Evolutionary conservation across 2,888 invertebrate genomes (phyloP), one percentile per base, ranked within the genome.

Genomic region (Oegoconia quadripuncta): DNA sequence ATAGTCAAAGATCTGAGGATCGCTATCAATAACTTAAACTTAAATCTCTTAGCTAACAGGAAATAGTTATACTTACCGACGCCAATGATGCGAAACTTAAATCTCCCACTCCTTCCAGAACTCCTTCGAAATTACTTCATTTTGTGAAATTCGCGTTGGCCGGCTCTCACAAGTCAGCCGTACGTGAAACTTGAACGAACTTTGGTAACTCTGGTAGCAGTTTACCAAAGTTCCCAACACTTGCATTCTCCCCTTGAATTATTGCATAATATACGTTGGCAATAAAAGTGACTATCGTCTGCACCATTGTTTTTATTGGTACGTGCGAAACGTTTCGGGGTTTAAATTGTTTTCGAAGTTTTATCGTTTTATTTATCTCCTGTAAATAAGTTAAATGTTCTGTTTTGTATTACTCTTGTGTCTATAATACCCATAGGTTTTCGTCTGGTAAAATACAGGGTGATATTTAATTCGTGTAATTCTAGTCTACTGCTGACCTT

Each of bases 191-290:
- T 62, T 54, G 34, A 37, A 14, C 46, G 29, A 62, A 62, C 55
- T 64, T 50, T 37, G 48, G 42, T 53, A 63, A 63, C 63, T 63
- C 51, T 52, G 53, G 55, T 59, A 50, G 54, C 47, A 61, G 56
- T 60, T 66, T 51, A 53, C 46, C 30, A 29, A 70, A 74, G 63
- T 74, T 73, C 52, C 58, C 55, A 67, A 68, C 74, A 77, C 77
- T 80, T 74, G 75, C 78, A 76, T 74, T 74, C 61, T 56, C 47
- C 48, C 55, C 58, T 65, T 77, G 75, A 79, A 69, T 76, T 77
- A 78, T 74, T 68, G 71, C 71, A 70, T 74, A 70, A 74, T 76
- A 75, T 70, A 72, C 58, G 59, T 53, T 59, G 51, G 64, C 59
- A 60, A 68, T 78, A 75, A 78, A 80, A 73, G 70, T 50, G 43